These are phyloP conservation scores for Phytoseiulus persimilis DNA, from an alignment of 2,888 invertebrate genomes.

Conservation along the genomic window DNA sequence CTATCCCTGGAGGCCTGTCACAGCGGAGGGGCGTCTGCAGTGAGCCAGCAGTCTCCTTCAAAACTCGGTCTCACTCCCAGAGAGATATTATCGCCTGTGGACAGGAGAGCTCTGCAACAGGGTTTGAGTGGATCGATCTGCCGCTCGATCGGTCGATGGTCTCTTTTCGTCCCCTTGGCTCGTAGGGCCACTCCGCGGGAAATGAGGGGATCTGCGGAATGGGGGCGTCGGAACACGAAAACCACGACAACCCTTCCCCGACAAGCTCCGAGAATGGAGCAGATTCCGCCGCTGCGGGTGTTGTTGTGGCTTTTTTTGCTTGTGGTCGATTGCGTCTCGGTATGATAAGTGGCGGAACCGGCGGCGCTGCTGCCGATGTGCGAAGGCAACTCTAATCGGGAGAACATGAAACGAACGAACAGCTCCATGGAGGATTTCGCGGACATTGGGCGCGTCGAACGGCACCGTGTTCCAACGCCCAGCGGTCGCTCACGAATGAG, in stretches of 20 bases:
- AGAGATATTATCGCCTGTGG: neutral
- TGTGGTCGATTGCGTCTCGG: too few species aligned
- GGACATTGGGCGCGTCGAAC: too few species aligned
- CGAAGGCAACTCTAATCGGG: too few species aligned
- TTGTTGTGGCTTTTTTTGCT: neutral
- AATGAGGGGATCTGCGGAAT: neutral
- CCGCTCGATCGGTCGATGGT: neutral
- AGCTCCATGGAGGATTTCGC: too few species aligned
- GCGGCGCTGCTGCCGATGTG: too few species aligned
- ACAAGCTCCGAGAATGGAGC: neutral
- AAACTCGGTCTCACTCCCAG: neutral
- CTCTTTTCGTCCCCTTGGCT: neutral
- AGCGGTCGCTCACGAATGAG: neutral
- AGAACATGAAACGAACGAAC: too few species aligned
- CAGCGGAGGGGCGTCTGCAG: too few species aligned
- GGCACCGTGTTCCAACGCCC: too few species aligned
- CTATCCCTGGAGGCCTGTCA: neutral
- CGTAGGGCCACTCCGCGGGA: neutral
- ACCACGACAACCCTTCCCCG: too few species aligned
- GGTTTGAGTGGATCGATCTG: neutral
- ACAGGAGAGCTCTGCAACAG: neutral
- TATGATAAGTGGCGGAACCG: too few species aligned
- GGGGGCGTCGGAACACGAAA: too few species aligned
- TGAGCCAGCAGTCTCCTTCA: neutral
- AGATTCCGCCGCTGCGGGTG: neutral